Evolutionary conservation across 2,113 vertebrate genomes (phyloP).

Genomic region (Circaetus gallicus): DNA sequence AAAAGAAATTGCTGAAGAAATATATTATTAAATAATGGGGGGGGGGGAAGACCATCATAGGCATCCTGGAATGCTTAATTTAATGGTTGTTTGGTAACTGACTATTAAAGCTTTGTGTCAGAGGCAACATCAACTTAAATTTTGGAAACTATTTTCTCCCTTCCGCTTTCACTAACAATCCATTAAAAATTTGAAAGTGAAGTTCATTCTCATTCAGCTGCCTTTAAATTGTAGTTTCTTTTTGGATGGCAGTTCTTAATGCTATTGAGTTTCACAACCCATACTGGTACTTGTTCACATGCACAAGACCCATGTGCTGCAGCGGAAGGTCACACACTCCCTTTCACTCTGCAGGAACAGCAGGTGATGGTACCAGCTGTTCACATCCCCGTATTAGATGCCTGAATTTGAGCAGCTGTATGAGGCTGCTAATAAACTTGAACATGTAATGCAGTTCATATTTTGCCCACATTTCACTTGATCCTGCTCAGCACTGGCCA

Average conservation of each 20-base stretch:
- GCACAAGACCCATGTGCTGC: not conserved
- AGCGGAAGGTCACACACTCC: slow-evolving; percentile 37
- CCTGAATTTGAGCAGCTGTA: slow-evolving; percentile 61
- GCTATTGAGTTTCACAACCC: not conserved
- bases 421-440: slow-evolving; percentile 39
- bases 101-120: not conserved
- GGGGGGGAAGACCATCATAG: not conserved
- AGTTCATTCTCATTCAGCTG: not conserved
- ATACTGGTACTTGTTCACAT: not conserved
- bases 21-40: not conserved
- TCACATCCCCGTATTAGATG: slow-evolving; percentile 47
- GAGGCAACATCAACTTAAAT: not conserved
- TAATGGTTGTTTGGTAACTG: not conserved
- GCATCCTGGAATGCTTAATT: not conserved
- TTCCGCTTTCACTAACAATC: not conserved
- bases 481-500: not conserved
- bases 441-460: not conserved
- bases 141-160: not conserved
- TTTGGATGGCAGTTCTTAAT: not conserved
- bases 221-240: not conserved
- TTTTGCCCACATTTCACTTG: slow-evolving; percentile 9
- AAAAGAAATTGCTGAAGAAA: not conserved
- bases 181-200: not conserved
- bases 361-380: slow-evolving; percentile 67
- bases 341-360: slow-evolving; percentile 34